Percentiles rank a stretch among this genome's conserved stretches.
Conservation (phyloP, 2,888 invertebrate genomes). For the Drosophila maculinotata region DNA sequence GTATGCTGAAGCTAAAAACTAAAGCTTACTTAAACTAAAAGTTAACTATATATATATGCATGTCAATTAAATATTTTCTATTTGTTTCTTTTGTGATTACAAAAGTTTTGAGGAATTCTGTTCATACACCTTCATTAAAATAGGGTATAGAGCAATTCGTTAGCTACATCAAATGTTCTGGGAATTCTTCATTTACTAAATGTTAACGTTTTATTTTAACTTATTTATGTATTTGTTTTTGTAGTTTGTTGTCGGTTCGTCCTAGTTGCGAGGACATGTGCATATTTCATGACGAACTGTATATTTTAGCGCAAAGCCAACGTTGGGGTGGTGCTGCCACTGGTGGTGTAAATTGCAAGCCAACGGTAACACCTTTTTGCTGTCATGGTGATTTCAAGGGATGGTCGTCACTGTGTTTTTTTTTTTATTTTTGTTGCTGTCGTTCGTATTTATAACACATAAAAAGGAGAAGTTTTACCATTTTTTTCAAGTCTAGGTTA, state of each 20-base stretch:
- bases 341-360: constrained; percentile 63
- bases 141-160: no score
- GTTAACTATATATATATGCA: no score
- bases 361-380: constrained; percentile 74
- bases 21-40: neutral
- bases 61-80: no score
- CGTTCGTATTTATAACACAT: constrained; percentile 42
- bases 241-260: constrained; percentile 36
- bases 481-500: constrained; percentile 12
- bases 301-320: constrained; percentile 67
- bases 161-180: no score
- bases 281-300: constrained; percentile 73
- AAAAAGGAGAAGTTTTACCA: constrained; percentile 21
- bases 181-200: constrained; percentile 4
- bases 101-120: no score
- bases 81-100: no score
- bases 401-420: constrained; percentile 25
- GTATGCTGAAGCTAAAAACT: neutral
- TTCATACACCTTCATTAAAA: no score
- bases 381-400: constrained; percentile 60
- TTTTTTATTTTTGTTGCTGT: constrained; percentile 1
- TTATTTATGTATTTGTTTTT: constrained; percentile 62
- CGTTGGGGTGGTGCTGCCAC: constrained; percentile 16
- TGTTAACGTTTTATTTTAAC: constrained; percentile 54
- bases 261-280: constrained; percentile 67